phyloP scores from a whole-genome alignment of 2,113 vertebrate genomes.

The Cyanoliseus patagonus region DNA sequence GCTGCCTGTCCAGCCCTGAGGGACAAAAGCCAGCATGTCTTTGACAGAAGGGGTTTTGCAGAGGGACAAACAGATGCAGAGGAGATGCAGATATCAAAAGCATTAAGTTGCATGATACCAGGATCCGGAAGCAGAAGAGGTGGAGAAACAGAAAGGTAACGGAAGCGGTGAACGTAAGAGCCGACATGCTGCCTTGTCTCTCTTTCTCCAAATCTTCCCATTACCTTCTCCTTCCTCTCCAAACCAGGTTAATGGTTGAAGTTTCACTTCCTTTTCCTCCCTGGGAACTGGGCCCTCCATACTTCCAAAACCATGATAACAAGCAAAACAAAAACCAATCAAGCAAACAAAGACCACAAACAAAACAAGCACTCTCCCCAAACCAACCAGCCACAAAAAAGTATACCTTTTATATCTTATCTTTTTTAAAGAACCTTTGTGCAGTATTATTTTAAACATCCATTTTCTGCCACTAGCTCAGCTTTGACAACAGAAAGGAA shows the following conservation, averaged over 20 bases:
- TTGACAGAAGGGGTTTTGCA: neutral
- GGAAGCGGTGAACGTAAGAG: neutral
- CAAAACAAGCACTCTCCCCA: no score
- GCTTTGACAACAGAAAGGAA: neutral
- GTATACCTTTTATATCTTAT: neutral
- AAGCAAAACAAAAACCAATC: neutral
- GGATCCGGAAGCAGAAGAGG: neutral
- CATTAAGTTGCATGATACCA: neutral
- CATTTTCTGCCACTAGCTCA: neutral
- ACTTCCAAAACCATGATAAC: neutral
- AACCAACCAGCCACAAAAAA: neutral
- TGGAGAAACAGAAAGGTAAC: neutral
- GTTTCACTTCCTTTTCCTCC: neutral
- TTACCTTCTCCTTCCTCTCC: neutral
- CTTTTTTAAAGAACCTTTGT: neutral
- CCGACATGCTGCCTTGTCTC: neutral
- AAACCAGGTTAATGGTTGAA: neutral
- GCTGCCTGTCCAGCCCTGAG: neutral
- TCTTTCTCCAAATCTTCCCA: neutral
- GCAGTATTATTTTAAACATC: neutral
- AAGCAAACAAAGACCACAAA: neutral
- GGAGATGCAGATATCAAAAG: neutral
- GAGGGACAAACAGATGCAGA: neutral
- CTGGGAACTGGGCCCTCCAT: neutral
- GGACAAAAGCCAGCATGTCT: fast-evolving